phyloP scores from a whole-genome alignment of 2,888 invertebrate genomes.

The Cinara cedri region DNA sequence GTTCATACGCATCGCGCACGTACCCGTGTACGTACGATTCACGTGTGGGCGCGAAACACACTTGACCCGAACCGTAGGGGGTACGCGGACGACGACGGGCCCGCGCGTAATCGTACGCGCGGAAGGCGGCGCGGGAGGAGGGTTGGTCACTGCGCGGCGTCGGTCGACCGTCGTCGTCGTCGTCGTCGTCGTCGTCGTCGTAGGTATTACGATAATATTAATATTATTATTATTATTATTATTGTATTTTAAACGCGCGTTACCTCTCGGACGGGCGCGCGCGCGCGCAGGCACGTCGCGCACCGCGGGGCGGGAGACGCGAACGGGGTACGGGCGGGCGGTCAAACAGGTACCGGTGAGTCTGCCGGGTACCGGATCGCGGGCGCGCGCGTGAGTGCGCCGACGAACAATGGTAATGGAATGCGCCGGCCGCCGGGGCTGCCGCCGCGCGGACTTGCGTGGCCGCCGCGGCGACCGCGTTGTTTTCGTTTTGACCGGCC shows the following conservation, averaged over 20 bases:
- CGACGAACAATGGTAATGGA: slow-evolving; percentile 55
- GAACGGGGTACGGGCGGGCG: slow-evolving; percentile 21
- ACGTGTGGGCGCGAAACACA: slow-evolving; percentile 55
- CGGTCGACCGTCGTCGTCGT: too few relatives aligned
- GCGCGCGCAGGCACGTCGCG: neutral
- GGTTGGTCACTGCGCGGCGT: too few relatives aligned
- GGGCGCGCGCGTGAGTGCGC: neutral
- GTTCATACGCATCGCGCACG: too few relatives aligned
- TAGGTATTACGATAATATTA: too few relatives aligned
- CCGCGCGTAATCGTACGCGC: too few relatives aligned
- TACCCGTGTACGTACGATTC: slow-evolving; percentile 7
- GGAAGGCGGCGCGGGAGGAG: too few relatives aligned
- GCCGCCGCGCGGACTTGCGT: too few relatives aligned
- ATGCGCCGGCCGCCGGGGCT: too few relatives aligned
- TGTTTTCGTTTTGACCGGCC: too few relatives aligned
- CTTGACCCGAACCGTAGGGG: slow-evolving; percentile 54
- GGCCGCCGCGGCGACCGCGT: too few relatives aligned
- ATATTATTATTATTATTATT: too few relatives aligned
- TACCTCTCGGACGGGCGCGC: neutral
- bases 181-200: too few relatives aligned
- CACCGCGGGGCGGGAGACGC: neutral
- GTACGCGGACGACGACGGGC: slow-evolving; percentile 19
- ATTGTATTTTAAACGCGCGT: neutral
- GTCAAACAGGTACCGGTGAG: slow-evolving; percentile 57
- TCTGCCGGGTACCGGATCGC: slow-evolving; percentile 48